Percentiles rank a stretch among this genome's conserved stretches.
Conservation (phyloP, 2,888 invertebrate species). For the Scaptomyza parva region DNA sequence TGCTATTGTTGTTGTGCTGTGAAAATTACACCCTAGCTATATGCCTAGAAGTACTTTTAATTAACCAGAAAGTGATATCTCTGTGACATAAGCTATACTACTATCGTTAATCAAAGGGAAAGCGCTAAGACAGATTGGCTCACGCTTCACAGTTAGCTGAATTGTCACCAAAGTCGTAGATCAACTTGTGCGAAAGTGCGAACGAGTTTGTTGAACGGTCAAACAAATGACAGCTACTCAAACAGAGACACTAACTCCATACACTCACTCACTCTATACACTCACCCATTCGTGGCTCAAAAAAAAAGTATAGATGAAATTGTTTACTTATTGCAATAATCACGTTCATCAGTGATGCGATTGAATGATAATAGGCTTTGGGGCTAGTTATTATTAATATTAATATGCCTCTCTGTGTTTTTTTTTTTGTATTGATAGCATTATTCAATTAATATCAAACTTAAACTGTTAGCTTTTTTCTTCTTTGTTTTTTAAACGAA, state of each 20-base stretch:
- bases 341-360: slow-evolving; percentile 46
- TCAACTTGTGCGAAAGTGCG: slow-evolving; percentile 17
- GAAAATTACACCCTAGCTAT: slow-evolving; percentile 16
- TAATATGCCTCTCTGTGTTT: slow-evolving; percentile 1
- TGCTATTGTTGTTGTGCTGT: slow-evolving; percentile 32
- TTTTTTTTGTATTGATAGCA: slow-evolving; percentile 17
- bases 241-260: not conserved
- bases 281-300: slow-evolving; percentile 49
- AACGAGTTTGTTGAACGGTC: slow-evolving; percentile 46
- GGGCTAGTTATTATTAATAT: slow-evolving; percentile 5
- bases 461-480: not conserved
- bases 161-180: slow-evolving; percentile 21
- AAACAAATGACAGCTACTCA: slow-evolving; percentile 27
- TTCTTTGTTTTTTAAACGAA: slow-evolving; percentile 1
- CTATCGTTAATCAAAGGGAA: slow-evolving; percentile 26
- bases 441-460: slow-evolving; percentile 36
- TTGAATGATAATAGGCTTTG: slow-evolving; percentile 34
- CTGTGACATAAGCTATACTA: slow-evolving; percentile 23
- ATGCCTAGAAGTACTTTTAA: slow-evolving; percentile 54
- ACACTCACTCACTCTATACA: not conserved
- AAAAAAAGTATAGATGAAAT: slow-evolving; percentile 62
- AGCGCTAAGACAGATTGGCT: slow-evolving; percentile 30
- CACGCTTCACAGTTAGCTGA: slow-evolving; percentile 6
- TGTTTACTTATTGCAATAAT: slow-evolving; percentile 49
- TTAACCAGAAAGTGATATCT: slow-evolving; percentile 37